These are phyloP conservation scores for Carapus acus DNA, from an alignment of 2,797 vertebrate genomes.

Conservation along the genomic window DNA sequence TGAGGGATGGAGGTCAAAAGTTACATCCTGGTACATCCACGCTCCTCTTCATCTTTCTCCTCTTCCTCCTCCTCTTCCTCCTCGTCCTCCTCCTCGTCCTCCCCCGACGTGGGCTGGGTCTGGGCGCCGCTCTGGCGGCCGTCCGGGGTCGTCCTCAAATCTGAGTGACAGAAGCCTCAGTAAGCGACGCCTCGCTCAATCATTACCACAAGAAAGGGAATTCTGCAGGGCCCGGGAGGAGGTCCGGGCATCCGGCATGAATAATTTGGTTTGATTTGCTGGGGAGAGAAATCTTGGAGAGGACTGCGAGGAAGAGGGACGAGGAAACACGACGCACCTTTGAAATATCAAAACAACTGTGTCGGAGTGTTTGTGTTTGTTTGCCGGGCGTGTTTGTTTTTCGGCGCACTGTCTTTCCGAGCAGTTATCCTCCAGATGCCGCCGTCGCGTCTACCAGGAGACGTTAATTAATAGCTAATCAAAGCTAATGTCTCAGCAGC, in stretches of 20 bases:
- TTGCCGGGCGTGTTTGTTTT: slow-evolving; percentile 72
- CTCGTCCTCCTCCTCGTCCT: too few species aligned
- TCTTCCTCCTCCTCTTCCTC: slow-evolving; percentile 23
- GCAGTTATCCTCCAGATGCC: slow-evolving; percentile 70
- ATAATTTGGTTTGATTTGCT: slow-evolving; percentile 77
- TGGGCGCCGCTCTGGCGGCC: slow-evolving; percentile 56
- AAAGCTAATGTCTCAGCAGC: slow-evolving; percentile 77
- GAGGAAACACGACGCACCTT: slow-evolving; percentile 72
- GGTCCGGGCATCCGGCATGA: slow-evolving; percentile 66
- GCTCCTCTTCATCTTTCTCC: slow-evolving; percentile 40
- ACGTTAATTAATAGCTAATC: slow-evolving; percentile 84
- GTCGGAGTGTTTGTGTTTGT: slow-evolving; percentile 63
- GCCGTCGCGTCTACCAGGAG: slow-evolving; percentile 71
- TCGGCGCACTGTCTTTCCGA: slow-evolving; percentile 63
- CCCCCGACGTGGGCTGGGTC: slow-evolving; percentile 48
- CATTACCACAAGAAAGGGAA: slow-evolving; percentile 72
- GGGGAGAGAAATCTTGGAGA: slow-evolving; percentile 71
- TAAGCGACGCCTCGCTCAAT: slow-evolving; percentile 56
- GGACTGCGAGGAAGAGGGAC: slow-evolving; percentile 68
- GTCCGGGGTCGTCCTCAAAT: slow-evolving; percentile 78
- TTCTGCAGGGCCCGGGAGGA: slow-evolving; percentile 69
- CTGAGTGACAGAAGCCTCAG: slow-evolving; percentile 75
- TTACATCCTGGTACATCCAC: slow-evolving; percentile 62
- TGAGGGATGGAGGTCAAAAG: slow-evolving; percentile 52
- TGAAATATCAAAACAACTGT: slow-evolving; percentile 77